These are phyloP conservation scores for Schlechtendalia chinensis DNA, from an alignment of 1,140 invertebrate genomes.

Conservation along the genomic window DNA sequence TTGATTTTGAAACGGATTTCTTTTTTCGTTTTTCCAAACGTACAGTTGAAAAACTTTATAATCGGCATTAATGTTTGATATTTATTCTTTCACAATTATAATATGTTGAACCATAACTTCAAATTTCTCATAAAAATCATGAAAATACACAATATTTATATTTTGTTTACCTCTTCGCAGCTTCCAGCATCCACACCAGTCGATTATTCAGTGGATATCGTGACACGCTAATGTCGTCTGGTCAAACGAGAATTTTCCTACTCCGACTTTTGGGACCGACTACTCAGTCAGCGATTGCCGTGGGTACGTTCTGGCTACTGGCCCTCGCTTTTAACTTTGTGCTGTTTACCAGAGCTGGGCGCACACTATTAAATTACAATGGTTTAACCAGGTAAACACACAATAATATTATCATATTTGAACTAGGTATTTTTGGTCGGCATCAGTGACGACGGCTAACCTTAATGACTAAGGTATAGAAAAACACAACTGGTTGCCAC, in stretches of 20 bases:
- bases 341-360: slow-evolving; percentile 46
- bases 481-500: too few species aligned
- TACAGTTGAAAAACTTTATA: too few species aligned
- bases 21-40: too few species aligned
- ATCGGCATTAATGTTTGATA: too few species aligned
- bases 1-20: too few species aligned
- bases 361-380: neutral
- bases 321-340: slow-evolving; percentile 55
- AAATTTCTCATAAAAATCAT: too few species aligned
- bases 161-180: slow-evolving; percentile 52
- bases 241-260: slow-evolving; percentile 22
- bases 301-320: slow-evolving; percentile 59
- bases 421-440: too few species aligned
- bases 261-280: slow-evolving; percentile 59
- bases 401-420: neutral
- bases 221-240: slow-evolving; percentile 55
- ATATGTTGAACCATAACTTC: too few species aligned
- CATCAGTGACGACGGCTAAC: too few species aligned
- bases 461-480: too few species aligned
- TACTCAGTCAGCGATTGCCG: slow-evolving; percentile 55
- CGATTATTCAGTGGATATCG: slow-evolving; percentile 57
- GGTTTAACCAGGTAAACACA: neutral
- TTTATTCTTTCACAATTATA: too few species aligned
- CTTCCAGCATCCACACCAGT: slow-evolving; percentile 58
- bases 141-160: too few species aligned